Evolutionary conservation across 1,140 invertebrate species (phyloP), one percentile per base, ranked within the genome.

Genomic region (Danaus melanippus): DNA sequence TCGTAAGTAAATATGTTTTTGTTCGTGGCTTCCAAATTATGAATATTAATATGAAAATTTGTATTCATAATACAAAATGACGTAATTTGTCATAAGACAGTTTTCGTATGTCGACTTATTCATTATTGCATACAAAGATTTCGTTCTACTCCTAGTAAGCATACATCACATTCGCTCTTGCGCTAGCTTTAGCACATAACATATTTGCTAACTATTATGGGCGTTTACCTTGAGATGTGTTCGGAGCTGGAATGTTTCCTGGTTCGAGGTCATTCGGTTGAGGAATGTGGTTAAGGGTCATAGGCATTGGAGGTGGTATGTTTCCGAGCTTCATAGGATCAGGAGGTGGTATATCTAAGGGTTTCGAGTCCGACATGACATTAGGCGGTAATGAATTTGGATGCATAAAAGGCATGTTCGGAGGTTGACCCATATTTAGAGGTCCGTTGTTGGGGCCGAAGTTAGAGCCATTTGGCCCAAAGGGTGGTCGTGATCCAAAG

Each of bases 301-400:
- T 64, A 6, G 76, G 73, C 62, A 73, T 64, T 40, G 86, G 75
- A 8, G 76, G 73, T 6, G 79, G 76, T 54, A 84, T 75, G 12
- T 77, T 72, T 42, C 77, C 70, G n/a, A 74, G 56, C 60, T 83
- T 79, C 69, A 75, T 79, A 7, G 71, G 67, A 44, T 79, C 77
- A 10, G 76, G 68, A 7, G 67, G 68, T n/a, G 71, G 69, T 50
- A 74, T 75, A 44, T 83, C 79, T 56, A 80, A 55, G 6, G 77
- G 67, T 50, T 83, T 82, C 12, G 66, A 68, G 21, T 84, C 73
- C 12, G 74, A 62, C 21, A 69, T 73, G 46, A 60, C 50, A 52
- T 68, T 66, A 40, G 64, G 60, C 42, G 57, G 58, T 42, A 67
- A 42, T 11, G 53, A 42, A 52, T 57, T 63, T 42, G 66, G 62